A percentile compares a stretch with the other conserved stretches of the same genome.
These are phyloP conservation scores for Drosophila seguyi DNA, from an alignment of 1,140 invertebrate species.

Conservation along the genomic window DNA sequence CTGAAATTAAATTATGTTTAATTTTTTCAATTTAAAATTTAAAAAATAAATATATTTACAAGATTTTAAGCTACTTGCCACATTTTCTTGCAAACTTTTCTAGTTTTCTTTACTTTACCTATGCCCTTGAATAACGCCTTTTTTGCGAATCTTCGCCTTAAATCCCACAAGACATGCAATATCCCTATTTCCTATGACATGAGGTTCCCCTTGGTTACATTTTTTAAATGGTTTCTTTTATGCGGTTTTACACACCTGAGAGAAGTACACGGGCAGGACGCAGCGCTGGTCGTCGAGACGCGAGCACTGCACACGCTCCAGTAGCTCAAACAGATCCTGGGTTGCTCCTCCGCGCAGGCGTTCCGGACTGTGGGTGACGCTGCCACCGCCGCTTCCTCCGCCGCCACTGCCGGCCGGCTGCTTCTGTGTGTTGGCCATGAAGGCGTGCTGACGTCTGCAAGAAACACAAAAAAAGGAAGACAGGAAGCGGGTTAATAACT, in stretches of 20 bases:
- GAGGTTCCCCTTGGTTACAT: slow-evolving; percentile 12
- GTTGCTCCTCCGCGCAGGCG: slow-evolving; percentile 89
- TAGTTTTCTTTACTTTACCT: too few relatives aligned
- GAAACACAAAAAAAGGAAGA: slow-evolving; percentile 17
- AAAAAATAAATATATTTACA: too few relatives aligned
- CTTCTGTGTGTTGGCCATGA: slow-evolving; percentile 84
- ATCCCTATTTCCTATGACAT: not conserved
- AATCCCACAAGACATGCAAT: slow-evolving; percentile 1
- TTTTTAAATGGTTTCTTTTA: not conserved
- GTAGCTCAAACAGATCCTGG: slow-evolving; percentile 94
- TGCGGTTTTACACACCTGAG: slow-evolving; percentile 89
- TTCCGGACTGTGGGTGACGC: slow-evolving; percentile 85
- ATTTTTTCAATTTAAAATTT: too few relatives aligned
- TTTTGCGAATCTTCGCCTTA: not conserved
- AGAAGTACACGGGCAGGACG: slow-evolving; percentile 94
- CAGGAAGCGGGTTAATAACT: slow-evolving; percentile 70
- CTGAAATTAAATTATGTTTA: too few relatives aligned
- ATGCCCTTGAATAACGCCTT: not conserved
- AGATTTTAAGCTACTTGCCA: not conserved
- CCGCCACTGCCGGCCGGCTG: slow-evolving; percentile 42
- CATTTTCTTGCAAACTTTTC: not conserved
- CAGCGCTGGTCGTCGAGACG: slow-evolving; percentile 97
- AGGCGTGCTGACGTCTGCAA: slow-evolving; percentile 86
- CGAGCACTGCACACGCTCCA: slow-evolving; percentile 96
- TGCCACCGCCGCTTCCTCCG: slow-evolving; percentile 80